These are phyloP conservation scores for Mesoclemmys tuberculata DNA, from an alignment of 2,113 vertebrate genomes.

Conservation along the genomic window DNA sequence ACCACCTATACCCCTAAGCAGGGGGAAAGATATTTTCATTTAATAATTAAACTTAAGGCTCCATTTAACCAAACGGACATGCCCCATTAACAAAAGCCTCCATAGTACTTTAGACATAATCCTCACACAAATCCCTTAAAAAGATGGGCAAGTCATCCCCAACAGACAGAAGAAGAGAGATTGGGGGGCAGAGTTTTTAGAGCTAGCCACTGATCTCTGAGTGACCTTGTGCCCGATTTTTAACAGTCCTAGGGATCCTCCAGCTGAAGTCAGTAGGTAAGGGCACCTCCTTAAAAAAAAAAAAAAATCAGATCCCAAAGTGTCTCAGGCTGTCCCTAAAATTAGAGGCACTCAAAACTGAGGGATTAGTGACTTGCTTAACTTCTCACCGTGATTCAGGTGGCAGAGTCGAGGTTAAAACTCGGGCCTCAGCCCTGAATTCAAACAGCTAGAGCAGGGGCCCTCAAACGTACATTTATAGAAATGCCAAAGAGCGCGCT, in stretches of 20 bases:
- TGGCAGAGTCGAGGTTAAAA: background rate
- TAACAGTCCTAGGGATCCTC: background rate
- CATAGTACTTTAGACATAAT: background rate
- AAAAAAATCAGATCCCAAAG: background rate
- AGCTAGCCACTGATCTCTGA: background rate
- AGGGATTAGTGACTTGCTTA: background rate
- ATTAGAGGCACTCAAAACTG: background rate
- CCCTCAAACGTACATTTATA: fast-evolving
- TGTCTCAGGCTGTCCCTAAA: background rate
- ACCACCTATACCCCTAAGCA: background rate
- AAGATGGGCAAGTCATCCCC: background rate
- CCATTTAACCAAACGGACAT: background rate
- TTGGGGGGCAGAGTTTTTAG: background rate
- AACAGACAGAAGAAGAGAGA: background rate
- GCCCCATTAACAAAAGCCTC: background rate
- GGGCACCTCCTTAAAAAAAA: background rate
- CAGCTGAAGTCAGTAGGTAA: background rate
- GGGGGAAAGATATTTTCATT: background rate
- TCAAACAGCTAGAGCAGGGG: background rate
- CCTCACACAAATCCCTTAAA: background rate
- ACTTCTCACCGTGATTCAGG: fast-evolving
- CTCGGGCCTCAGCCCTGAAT: fast-evolving
- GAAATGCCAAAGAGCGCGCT: fast-evolving
- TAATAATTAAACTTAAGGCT: background rate
- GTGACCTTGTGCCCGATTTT: background rate